These are phyloP conservation scores for Eubasilissa regina DNA, from an alignment of 1,140 invertebrate species.

Conservation along the genomic window DNA sequence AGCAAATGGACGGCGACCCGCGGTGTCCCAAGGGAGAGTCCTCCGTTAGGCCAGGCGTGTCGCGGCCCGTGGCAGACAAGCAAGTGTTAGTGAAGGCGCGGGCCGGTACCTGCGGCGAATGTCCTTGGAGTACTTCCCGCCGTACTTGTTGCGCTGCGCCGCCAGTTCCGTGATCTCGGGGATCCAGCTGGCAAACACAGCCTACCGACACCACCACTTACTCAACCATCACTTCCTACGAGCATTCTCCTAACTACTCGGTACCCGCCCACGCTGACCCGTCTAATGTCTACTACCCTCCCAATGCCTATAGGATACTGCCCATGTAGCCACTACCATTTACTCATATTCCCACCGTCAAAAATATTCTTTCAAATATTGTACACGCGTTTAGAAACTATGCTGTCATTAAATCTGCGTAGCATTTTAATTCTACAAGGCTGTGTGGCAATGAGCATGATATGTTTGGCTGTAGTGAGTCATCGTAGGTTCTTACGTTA, in stretches of 20 bases:
- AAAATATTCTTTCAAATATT: not conserved
- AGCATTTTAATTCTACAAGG: slow-evolving; percentile 61
- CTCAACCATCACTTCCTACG: slow-evolving; percentile 43
- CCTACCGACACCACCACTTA: slow-evolving; percentile 79
- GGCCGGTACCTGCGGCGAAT: slow-evolving; percentile 94
- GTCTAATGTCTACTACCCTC: no score
- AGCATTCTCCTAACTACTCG: slow-evolving; percentile 5
- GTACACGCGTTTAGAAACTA: not conserved
- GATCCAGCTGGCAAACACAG: slow-evolving; percentile 99
- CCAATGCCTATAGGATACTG: slow-evolving; percentile 10
- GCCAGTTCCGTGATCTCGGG: slow-evolving; percentile 99
- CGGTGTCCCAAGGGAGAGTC: slow-evolving; percentile 59
- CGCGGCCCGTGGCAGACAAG: slow-evolving; percentile 64
- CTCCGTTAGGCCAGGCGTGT: slow-evolving; percentile 69
- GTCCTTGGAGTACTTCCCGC: slow-evolving; percentile 97
- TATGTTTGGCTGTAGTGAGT: slow-evolving; percentile 61
- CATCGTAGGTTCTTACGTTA: slow-evolving; percentile 61
- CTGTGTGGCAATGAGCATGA: slow-evolving; percentile 61
- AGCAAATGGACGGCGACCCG: slow-evolving; percentile 52
- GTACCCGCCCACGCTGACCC: not conserved
- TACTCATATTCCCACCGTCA: not conserved
- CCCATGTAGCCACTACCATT: slow-evolving; percentile 11
- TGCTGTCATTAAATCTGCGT: slow-evolving; percentile 46
- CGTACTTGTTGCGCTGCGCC: slow-evolving; percentile 97
- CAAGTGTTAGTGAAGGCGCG: slow-evolving; percentile 63